Percentiles rank a stretch among this genome's conserved stretches.
These are phyloP conservation scores for Dermolepida albohirtum DNA, from an alignment of 2,888 invertebrate genomes.

Conservation along the genomic window DNA sequence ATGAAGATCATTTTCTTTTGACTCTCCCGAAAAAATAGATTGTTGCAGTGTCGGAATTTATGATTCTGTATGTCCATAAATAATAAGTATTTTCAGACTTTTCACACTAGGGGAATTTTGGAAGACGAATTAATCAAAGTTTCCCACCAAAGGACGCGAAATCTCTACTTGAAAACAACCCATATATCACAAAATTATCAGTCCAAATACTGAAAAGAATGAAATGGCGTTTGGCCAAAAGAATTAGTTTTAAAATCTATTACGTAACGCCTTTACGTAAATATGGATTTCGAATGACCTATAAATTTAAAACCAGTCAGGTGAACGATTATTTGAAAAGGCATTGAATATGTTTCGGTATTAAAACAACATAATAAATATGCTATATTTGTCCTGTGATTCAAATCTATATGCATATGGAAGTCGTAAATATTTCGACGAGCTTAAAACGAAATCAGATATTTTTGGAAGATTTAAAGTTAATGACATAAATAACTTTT, in stretches of 20 bases:
- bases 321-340: no score
- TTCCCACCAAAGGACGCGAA: not conserved
- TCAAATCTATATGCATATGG: no score
- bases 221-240: constrained; percentile 21
- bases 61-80: constrained; percentile 6
- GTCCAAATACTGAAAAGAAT: constrained; percentile 6
- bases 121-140: constrained; percentile 28
- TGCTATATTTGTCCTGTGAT: no score
- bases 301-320: constrained; percentile 14
- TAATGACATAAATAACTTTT: no score
- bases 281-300: constrained; percentile 9
- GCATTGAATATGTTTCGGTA: no score
- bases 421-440: no score
- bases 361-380: no score
- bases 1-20: no score
- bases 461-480: no score
- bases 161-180: constrained; percentile 28
- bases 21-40: no score
- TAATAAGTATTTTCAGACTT: constrained; percentile 27
- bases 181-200: constrained; percentile 30
- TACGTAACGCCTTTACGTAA: not conserved
- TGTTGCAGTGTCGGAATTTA: no score
- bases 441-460: no score
- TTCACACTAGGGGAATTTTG: constrained; percentile 11
- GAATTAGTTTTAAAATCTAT: constrained; percentile 35